phyloP scores from a whole-genome alignment of 1,140 invertebrate genomes.

The Kradibia gibbosae region DNA sequence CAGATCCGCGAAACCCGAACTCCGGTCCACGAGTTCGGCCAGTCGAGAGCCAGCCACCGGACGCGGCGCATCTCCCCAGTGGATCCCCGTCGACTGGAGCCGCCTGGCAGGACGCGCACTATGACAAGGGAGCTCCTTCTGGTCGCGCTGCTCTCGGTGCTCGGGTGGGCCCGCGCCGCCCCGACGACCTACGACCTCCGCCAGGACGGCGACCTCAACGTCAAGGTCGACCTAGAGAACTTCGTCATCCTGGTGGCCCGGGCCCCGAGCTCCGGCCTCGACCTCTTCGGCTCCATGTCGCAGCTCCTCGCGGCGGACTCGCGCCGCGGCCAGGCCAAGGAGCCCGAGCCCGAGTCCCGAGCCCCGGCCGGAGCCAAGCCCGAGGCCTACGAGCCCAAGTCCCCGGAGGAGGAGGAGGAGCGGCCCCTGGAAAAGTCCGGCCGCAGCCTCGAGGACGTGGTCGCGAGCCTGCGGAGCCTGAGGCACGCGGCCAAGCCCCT shows the following conservation, averaged over 20 bases:
- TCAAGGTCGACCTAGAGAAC: constrained; percentile 69
- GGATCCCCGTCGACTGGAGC: background rate
- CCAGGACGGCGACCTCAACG: constrained; percentile 69
- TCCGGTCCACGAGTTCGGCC: background rate
- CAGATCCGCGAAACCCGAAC: background rate
- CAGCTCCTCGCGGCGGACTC: constrained; percentile 5
- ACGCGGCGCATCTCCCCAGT: constrained; percentile 7
- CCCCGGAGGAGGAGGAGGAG: background rate
- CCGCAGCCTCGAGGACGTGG: constrained; percentile 9
- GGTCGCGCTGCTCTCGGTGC: constrained; percentile 26
- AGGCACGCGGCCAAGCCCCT: background rate
- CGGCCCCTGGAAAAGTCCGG: background rate
- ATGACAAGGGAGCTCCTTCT: constrained; percentile 31
- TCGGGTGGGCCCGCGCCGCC: constrained; percentile 44
- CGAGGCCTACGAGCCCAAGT: background rate
- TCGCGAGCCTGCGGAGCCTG: background rate
- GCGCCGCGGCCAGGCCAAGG: background rate
- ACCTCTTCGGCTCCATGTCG: constrained; percentile 37
- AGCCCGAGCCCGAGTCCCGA: background rate
- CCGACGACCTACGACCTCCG: constrained; percentile 67
- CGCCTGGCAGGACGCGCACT: background rate
- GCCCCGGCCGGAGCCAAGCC: background rate
- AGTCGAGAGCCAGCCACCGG: constrained; percentile 32
- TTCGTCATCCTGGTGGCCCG: constrained; percentile 64
- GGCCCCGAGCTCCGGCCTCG: constrained; percentile 1